A percentile compares a stretch with the other conserved stretches of the same genome.
Conservation (phyloP, 2,113 vertebrate species). For the Prionailurus viverrinus region DNA sequence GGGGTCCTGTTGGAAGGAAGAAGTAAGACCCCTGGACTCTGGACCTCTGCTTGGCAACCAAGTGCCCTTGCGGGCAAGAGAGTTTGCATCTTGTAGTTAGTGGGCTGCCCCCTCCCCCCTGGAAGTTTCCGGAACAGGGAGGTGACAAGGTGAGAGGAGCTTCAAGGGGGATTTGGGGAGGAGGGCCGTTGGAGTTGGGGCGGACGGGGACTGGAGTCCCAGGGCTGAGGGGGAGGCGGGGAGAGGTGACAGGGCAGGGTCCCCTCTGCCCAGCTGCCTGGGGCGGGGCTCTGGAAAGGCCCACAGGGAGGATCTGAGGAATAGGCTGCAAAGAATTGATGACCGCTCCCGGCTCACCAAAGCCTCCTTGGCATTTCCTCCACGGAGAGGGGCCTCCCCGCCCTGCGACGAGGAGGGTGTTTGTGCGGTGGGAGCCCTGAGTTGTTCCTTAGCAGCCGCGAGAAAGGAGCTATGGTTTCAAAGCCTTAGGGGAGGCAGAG, state of each 20-base stretch:
- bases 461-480: conserved; percentile 48
- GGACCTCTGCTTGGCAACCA: background rate
- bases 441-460: background rate
- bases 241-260: background rate
- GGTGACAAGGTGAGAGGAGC: background rate
- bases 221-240: too few species aligned
- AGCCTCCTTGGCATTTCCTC: conserved; percentile 69
- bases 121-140: conserved; percentile 28
- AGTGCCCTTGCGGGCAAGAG: background rate
- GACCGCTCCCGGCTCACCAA: conserved; percentile 4
- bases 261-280: background rate
- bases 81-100: background rate
- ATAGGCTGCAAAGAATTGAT: background rate
- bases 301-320: conserved; percentile 35
- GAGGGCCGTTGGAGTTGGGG: background rate
- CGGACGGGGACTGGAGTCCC: background rate
- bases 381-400: background rate
- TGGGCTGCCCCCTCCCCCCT: background rate
- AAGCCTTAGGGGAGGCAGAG: conserved; percentile 60
- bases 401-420: background rate
- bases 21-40: background rate
- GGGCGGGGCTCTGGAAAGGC: background rate
- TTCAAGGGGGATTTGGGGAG: background rate
- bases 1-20: background rate
- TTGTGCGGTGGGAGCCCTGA: conserved; percentile 16